phyloP scores from a whole-genome alignment of 2,888 invertebrate genomes.

The Drosophila limbata region DNA sequence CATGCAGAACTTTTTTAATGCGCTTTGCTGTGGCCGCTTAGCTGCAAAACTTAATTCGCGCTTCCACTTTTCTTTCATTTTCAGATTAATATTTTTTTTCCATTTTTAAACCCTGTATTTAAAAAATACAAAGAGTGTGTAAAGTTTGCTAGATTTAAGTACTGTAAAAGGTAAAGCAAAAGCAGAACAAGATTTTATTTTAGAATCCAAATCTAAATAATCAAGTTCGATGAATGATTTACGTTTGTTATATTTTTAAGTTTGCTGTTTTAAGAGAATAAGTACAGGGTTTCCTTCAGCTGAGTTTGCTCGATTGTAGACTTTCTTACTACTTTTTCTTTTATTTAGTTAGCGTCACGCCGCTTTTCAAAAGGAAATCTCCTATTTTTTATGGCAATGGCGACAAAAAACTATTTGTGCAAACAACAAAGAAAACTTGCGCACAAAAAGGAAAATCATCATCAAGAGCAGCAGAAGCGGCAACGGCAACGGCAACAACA shows the following conservation, averaged over 20 bases:
- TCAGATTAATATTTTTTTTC: constrained; percentile 17
- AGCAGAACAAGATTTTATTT: no score
- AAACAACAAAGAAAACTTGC: constrained; percentile 78
- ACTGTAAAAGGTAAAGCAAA: no score
- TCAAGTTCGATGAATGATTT: no score
- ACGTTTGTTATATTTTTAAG: not conserved
- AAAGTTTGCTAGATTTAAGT: not conserved
- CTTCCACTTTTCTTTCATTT: constrained; percentile 30
- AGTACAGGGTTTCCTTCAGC: not conserved
- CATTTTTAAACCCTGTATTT: constrained; percentile 1
- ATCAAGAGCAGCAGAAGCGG: constrained; percentile 53
- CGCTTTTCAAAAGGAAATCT: constrained; percentile 71
- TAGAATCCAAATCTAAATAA: no score
- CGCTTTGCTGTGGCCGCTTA: constrained; percentile 76
- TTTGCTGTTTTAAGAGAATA: not conserved
- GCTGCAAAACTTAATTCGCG: constrained; percentile 72
- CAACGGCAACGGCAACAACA: constrained; percentile 22
- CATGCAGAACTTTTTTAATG: constrained; percentile 66
- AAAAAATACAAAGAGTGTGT: not conserved
- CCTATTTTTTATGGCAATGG: constrained; percentile 66
- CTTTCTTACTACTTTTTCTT: constrained; percentile 3
- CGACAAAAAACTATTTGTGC: constrained; percentile 79
- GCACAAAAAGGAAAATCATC: constrained; percentile 74
- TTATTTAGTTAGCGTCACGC: constrained; percentile 41
- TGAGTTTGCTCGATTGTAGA: not conserved